phyloP scores from a whole-genome alignment of 2,113 vertebrate genomes.

The Gobius niger region DNA sequence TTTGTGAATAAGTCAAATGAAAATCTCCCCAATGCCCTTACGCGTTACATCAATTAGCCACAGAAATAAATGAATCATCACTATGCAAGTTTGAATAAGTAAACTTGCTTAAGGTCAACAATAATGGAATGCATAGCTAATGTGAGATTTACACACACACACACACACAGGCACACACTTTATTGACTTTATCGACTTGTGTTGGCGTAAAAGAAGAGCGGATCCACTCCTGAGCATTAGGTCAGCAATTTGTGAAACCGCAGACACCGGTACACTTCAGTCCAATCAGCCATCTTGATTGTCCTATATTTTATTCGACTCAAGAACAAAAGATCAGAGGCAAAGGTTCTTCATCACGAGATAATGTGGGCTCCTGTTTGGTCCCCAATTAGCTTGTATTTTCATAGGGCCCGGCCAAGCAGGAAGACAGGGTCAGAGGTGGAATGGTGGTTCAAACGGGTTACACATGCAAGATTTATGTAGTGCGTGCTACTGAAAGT shows the following conservation, averaged over 20 bases:
- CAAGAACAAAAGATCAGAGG: constrained; percentile 48
- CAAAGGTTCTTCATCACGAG: constrained; percentile 47
- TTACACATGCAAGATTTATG: constrained; percentile 45
- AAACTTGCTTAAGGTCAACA: constrained; percentile 55
- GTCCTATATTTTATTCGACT: constrained; percentile 63
- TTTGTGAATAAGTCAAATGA: neutral
- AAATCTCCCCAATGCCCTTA: neutral
- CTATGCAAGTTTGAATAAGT: constrained; percentile 20
- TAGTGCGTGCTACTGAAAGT: neutral
- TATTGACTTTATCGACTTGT: constrained; percentile 50
- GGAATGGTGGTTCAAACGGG: constrained; percentile 21
- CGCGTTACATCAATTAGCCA: constrained; percentile 27
- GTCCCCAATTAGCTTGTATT: constrained; percentile 51
- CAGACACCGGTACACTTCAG: constrained; percentile 66
- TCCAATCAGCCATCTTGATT: constrained; percentile 66
- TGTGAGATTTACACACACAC: constrained; percentile 17
- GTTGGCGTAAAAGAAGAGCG: constrained; percentile 56
- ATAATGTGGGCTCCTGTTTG: constrained; percentile 53
- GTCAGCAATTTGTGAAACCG: constrained; percentile 69
- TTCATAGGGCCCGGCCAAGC: constrained; percentile 52
- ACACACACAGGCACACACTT: constrained; percentile 4
- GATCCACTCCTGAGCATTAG: constrained; percentile 58
- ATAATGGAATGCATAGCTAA: constrained; percentile 64
- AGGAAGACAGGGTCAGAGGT: constrained; percentile 58
- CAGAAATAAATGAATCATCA: neutral